phyloP scores from a whole-genome alignment of 2,888 invertebrate species.

The Eupithecia centaureata region DNA sequence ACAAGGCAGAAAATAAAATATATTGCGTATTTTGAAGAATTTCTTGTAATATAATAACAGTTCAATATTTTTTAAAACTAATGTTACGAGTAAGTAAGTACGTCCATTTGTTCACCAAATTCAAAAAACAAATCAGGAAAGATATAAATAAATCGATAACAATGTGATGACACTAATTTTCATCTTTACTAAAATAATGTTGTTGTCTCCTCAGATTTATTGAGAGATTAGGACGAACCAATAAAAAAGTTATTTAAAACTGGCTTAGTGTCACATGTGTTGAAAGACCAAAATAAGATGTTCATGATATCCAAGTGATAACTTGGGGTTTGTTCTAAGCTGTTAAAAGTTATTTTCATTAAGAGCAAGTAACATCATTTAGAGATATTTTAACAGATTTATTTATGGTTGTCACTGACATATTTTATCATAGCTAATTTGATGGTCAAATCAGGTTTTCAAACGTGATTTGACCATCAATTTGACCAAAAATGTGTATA shows the following conservation, averaged over 20 bases:
- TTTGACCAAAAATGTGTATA: too few relatives aligned
- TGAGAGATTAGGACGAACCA: slow-evolving; percentile 64
- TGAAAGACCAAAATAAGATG: slow-evolving; percentile 62
- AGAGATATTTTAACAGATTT: neutral
- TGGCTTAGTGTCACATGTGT: slow-evolving; percentile 64
- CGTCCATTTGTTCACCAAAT: neutral
- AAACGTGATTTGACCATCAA: neutral
- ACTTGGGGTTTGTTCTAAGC: slow-evolving; percentile 33
- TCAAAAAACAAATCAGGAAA: slow-evolving; percentile 15
- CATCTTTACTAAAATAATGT: slow-evolving; percentile 38
- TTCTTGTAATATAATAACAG: too few relatives aligned
- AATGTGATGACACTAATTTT: slow-evolving; percentile 46
- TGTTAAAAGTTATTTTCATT: slow-evolving; percentile 16
- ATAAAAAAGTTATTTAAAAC: slow-evolving; percentile 68
- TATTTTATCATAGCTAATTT: neutral
- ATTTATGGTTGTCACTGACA: neutral
- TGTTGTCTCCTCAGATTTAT: slow-evolving; percentile 56
- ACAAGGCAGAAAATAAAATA: neutral
- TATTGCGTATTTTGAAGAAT: neutral
- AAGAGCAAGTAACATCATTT: neutral
- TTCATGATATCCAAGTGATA: slow-evolving; percentile 38
- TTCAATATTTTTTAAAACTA: neutral
- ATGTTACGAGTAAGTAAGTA: too few relatives aligned
- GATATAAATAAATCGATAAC: slow-evolving; percentile 36
- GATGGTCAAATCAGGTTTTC: neutral